Conservation (phyloP, 1,140 invertebrate genomes). For the Globodera ellingtonae region DNA sequence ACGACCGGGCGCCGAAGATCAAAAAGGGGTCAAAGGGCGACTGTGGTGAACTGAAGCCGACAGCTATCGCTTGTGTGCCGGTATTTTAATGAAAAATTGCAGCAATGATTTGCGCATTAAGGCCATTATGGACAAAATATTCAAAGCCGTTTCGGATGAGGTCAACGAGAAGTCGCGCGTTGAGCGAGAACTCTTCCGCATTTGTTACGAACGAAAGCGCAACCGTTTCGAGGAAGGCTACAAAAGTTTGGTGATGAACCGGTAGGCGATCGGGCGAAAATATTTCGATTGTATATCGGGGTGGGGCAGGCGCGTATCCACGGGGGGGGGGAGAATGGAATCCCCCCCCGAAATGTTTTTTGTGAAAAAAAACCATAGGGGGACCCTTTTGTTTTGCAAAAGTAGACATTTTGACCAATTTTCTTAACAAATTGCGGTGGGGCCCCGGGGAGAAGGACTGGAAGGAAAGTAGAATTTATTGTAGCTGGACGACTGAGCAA, state of each 20-base stretch:
- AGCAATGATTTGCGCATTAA: constrained; percentile 31
- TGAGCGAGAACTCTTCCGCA: constrained; percentile 64
- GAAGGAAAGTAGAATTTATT: too few species aligned
- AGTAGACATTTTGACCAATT: too few species aligned
- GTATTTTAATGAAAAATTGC: constrained; percentile 68
- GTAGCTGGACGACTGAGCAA: too few species aligned
- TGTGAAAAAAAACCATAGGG: too few species aligned
- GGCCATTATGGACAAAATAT: constrained; percentile 66
- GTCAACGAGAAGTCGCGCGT: constrained; percentile 57
- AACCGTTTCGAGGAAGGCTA: constrained; percentile 78
- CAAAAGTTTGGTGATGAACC: constrained; percentile 79
- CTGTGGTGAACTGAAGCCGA: constrained; percentile 84
- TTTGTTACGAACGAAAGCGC: constrained; percentile 66
- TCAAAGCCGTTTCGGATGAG: constrained; percentile 66
- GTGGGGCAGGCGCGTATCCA: too few species aligned
- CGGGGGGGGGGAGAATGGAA: too few species aligned
- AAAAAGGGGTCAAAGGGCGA: constrained; percentile 82
- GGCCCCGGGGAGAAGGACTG: too few species aligned
- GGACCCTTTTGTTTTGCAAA: too few species aligned
- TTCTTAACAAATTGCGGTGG: too few species aligned
- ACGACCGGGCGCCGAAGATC: constrained; percentile 88
- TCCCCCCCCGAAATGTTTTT: too few species aligned
- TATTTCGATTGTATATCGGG: not conserved
- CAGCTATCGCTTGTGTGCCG: constrained; percentile 90
- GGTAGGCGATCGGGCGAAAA: constrained; percentile 57